Evolutionary conservation across 2,113 vertebrate species (phyloP).

Genomic region (Esox niger): DNA sequence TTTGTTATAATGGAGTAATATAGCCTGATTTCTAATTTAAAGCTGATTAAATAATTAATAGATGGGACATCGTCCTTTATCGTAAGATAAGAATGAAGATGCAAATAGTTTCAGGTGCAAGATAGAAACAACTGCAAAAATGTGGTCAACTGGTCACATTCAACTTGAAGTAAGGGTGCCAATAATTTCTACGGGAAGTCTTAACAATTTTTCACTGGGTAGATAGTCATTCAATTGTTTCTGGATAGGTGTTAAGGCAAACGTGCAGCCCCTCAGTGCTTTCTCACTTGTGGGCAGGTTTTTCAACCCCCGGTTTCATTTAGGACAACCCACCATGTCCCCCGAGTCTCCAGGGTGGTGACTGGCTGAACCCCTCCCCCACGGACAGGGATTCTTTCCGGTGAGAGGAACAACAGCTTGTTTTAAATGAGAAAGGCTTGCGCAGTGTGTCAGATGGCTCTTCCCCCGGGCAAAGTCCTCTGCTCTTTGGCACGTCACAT

Average conservation of each 20-base stretch:
- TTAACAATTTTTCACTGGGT: background rate
- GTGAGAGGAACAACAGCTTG: constrained; percentile 18
- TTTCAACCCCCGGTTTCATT: background rate
- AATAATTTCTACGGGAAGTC: background rate
- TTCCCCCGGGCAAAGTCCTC: constrained; percentile 9
- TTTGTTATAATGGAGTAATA: too few relatives aligned
- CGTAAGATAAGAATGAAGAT: too few relatives aligned
- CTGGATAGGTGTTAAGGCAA: background rate
- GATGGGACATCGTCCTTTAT: too few relatives aligned
- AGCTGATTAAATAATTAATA: background rate
- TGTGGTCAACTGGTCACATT: background rate
- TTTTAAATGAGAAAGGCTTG: constrained; percentile 25
- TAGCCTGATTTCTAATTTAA: too few relatives aligned
- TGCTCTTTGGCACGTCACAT: constrained; percentile 16
- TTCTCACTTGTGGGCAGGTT: background rate
- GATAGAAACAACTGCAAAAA: background rate
- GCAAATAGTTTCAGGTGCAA: too few relatives aligned
- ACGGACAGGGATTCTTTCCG: constrained; percentile 7
- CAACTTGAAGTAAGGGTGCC: background rate
- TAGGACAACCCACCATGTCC: background rate
- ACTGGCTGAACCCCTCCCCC: background rate
- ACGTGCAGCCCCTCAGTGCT: background rate
- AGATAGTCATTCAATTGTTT: background rate
- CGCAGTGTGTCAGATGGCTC: constrained; percentile 10
- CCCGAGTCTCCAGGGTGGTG: too few relatives aligned